phyloP scores from a whole-genome alignment of 1,140 invertebrate species.

The Drosophila mojavensis region DNA sequence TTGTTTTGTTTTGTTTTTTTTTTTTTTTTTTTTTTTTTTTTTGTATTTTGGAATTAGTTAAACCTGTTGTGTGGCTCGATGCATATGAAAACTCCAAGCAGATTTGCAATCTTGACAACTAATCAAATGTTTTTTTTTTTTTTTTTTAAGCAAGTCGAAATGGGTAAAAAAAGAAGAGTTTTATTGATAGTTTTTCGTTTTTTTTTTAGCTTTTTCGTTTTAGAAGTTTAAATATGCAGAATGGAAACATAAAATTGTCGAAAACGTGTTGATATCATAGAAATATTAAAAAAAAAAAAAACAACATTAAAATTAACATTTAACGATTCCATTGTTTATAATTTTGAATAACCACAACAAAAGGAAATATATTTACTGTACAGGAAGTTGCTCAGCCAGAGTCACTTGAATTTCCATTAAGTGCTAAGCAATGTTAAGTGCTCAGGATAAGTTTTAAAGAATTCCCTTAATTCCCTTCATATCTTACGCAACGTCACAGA shows the following conservation, averaged over 20 bases:
- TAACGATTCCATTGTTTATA: conserved; percentile 17
- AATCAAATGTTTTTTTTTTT: too few species aligned
- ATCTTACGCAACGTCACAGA: neutral
- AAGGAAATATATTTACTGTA: conserved; percentile 7
- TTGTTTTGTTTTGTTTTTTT: too few species aligned
- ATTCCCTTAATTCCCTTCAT: neutral
- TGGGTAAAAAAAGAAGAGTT: too few species aligned
- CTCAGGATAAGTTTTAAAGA: neutral
- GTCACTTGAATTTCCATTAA: neutral
- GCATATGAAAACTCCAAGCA: too few species aligned
- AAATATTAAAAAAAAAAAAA: neutral
- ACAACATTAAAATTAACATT: neutral
- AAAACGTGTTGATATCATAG: conserved; percentile 1
- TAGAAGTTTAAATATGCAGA: neutral
- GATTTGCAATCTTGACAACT: too few species aligned
- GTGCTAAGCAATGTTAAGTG: neutral
- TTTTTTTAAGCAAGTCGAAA: too few species aligned
- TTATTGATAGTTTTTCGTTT: too few species aligned
- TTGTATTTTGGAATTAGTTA: too few species aligned
- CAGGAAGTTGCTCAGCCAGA: conserved; percentile 4
- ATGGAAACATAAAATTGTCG: conserved; percentile 1
- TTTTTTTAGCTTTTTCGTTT: too few species aligned
- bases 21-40: too few species aligned
- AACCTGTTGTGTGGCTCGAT: too few species aligned
- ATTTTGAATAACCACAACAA: neutral